phyloP scores from a whole-genome alignment of 2,113 vertebrate species.

The Nycticorax nycticorax region DNA sequence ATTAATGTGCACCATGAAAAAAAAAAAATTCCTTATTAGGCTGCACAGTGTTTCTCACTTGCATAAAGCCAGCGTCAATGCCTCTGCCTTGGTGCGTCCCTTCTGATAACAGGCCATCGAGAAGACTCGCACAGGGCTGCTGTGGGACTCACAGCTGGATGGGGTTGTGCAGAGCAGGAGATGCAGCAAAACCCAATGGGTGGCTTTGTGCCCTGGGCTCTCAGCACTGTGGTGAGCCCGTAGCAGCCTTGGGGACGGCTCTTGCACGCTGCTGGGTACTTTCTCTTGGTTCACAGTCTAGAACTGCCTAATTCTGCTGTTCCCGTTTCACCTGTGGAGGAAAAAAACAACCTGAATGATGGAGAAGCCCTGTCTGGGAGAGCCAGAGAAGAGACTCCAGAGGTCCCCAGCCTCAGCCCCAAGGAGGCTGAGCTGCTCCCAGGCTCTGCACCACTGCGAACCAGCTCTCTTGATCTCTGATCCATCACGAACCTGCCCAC shows the following conservation, averaged over 20 bases:
- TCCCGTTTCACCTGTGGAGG: background rate
- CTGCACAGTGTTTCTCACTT: background rate
- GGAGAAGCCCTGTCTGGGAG: background rate
- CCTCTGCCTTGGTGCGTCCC: background rate
- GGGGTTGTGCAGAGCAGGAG: background rate
- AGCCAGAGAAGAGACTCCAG: background rate
- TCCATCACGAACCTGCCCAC: background rate
- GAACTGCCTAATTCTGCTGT: background rate
- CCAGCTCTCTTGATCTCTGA: background rate
- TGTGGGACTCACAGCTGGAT: background rate
- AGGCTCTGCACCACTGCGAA: rapidly evolving
- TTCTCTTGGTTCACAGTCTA: background rate
- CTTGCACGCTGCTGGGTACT: rapidly evolving
- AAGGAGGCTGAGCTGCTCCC: background rate
- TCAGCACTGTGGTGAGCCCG: background rate
- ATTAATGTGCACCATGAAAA: background rate
- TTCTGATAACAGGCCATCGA: rapidly evolving
- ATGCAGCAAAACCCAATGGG: background rate
- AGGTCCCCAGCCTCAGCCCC: background rate
- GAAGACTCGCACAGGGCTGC: background rate
- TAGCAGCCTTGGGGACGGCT: background rate
- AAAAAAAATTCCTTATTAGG: slow-evolving; percentile 6
- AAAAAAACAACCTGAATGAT: background rate
- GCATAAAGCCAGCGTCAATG: background rate
- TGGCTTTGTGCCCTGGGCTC: background rate